Conservation (phyloP, 2,888 invertebrate species). For the Latrodectus hesperus region DNA sequence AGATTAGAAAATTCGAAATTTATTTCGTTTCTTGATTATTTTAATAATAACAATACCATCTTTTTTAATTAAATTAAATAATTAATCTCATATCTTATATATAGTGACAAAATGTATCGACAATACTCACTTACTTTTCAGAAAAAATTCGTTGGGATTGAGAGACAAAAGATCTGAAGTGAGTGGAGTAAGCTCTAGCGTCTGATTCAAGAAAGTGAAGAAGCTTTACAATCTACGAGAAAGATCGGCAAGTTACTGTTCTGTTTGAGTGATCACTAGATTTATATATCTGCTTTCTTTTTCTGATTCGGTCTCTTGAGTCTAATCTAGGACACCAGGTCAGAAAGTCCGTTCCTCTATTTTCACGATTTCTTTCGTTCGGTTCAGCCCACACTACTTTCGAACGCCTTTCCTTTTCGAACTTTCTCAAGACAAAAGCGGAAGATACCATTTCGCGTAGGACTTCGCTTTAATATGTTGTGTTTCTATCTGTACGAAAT, state of each 20-base stretch:
- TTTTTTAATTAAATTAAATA: too few relatives aligned
- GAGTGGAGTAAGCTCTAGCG: background rate
- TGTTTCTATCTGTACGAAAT: background rate
- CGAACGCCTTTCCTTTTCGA: slow-evolving; percentile 40
- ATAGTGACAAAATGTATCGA: too few relatives aligned
- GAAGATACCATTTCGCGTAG: background rate
- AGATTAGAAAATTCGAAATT: too few relatives aligned
- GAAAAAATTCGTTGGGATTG: too few relatives aligned
- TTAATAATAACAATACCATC: too few relatives aligned
- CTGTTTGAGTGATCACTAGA: slow-evolving; percentile 20
- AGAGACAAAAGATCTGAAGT: too few relatives aligned
- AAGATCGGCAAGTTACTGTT: slow-evolving; percentile 1
- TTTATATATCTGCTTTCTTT: slow-evolving; percentile 38
- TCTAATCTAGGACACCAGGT: slow-evolving; percentile 49
- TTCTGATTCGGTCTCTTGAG: background rate
- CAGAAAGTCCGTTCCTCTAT: slow-evolving; percentile 35
- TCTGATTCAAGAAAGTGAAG: background rate
- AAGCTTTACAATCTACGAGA: background rate
- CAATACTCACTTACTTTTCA: too few relatives aligned
- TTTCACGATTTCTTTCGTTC: too few relatives aligned
- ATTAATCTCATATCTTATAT: too few relatives aligned
- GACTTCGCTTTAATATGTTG: background rate
- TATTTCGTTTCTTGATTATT: too few relatives aligned
- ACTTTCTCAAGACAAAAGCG: background rate
- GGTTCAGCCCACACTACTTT: slow-evolving; percentile 21